phyloP scores from a whole-genome alignment of 1,140 invertebrate genomes.

The Apis laboriosa region DNA sequence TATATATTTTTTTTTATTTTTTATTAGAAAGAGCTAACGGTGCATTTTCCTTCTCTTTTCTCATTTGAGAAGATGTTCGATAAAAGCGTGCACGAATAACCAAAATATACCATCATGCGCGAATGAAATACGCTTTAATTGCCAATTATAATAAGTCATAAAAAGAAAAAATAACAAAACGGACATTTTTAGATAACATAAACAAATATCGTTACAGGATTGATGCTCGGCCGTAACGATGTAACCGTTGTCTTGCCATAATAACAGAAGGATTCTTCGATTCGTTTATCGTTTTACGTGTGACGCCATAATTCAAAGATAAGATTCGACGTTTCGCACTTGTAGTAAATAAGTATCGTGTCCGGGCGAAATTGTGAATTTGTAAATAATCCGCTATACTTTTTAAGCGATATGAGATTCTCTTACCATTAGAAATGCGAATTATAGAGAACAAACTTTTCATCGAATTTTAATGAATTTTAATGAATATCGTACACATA shows the following conservation, averaged over 20 bases:
- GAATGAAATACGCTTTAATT: constrained; percentile 28
- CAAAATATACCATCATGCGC: background rate
- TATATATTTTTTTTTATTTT: too few relatives aligned
- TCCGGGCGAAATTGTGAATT: constrained; percentile 30
- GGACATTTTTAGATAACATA: constrained; percentile 1
- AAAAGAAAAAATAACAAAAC: background rate
- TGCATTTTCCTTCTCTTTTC: background rate
- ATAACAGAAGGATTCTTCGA: constrained; percentile 2
- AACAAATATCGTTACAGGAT: background rate
- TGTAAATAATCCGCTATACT: constrained; percentile 34
- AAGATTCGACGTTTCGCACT: background rate
- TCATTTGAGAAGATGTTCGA: background rate
- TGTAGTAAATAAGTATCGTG: background rate
- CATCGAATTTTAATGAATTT: background rate
- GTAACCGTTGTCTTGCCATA: constrained; percentile 43
- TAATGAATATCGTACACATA: background rate
- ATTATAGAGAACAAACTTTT: background rate
- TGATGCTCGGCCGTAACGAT: too few relatives aligned
- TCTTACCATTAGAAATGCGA: background rate
- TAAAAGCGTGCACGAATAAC: background rate
- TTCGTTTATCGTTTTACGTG: background rate
- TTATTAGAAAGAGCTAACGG: background rate
- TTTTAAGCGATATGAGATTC: background rate
- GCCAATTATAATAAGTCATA: background rate
- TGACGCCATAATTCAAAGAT: background rate